phyloP scores from a whole-genome alignment of 2,113 vertebrate species.

The Chloebia gouldiae region DNA sequence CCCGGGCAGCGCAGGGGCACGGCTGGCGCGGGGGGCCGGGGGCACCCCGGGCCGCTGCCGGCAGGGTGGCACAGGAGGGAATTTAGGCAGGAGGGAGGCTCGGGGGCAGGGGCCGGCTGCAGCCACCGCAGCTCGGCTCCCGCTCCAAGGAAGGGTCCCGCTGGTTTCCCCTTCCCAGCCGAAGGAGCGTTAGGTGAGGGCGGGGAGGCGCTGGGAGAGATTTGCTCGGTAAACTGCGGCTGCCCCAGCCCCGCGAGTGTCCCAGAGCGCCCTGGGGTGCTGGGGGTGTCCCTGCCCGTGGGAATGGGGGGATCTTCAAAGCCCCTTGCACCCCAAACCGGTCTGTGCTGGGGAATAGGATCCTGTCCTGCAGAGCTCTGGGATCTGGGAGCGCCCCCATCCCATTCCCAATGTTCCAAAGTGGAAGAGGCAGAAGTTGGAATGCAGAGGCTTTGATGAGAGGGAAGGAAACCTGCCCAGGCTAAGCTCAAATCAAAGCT shows the following conservation, averaged over 20 bases:
- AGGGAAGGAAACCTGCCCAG: neutral
- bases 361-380: neutral
- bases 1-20: neutral
- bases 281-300: neutral
- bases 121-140: neutral
- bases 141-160: fast-evolving
- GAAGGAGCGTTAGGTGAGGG: neutral
- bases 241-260: neutral
- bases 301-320: fast-evolving
- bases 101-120: neutral
- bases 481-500: neutral
- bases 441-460: neutral
- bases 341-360: fast-evolving
- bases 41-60: neutral
- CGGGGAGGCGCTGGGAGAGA: neutral
- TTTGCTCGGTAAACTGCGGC: fast-evolving
- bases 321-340: neutral
- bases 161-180: neutral
- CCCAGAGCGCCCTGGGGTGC: neutral
- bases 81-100: neutral
- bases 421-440: neutral
- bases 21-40: neutral
- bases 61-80: no score
- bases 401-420: neutral
- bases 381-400: fast-evolving